These are phyloP conservation scores for Cherax destructor DNA, from an alignment of 1,140 invertebrate species.

Conservation along the genomic window DNA sequence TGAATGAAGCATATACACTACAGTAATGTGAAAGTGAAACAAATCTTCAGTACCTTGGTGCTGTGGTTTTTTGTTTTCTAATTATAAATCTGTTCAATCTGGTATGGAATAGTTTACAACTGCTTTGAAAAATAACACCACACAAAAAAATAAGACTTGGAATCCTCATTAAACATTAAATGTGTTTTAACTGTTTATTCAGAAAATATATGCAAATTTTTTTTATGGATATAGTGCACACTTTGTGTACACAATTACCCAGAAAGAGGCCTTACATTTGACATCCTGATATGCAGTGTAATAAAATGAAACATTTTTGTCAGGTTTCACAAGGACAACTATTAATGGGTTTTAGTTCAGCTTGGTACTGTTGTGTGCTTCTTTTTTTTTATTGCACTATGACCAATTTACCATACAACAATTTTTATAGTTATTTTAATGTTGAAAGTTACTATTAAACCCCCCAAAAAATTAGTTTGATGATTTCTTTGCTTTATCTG, in stretches of 20 bases:
- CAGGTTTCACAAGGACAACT: background rate
- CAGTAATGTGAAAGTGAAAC: background rate
- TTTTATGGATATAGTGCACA: background rate
- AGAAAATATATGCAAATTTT: slow-evolving; percentile 4
- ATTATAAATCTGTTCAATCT: background rate
- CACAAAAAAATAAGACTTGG: background rate
- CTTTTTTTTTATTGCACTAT: background rate
- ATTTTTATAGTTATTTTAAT: no score
- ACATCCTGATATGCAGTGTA: slow-evolving; percentile 5
- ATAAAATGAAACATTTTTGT: background rate
- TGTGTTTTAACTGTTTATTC: background rate
- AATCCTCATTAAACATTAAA: background rate
- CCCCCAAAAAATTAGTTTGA: no score
- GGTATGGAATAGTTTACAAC: background rate
- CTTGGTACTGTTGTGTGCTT: background rate
- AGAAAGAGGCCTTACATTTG: slow-evolving; percentile 34
- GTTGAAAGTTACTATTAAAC: no score
- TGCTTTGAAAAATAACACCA: background rate
- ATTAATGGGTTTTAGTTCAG: background rate
- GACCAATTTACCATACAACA: background rate
- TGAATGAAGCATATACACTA: background rate
- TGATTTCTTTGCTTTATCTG: no score
- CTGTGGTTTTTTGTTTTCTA: background rate
- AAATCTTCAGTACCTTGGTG: background rate
- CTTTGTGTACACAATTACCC: background rate